A percentile compares a stretch with the other conserved stretches of the same genome.
Conservation (phyloP, 2,113 vertebrate species). For the Argyrosomus japonicus region DNA sequence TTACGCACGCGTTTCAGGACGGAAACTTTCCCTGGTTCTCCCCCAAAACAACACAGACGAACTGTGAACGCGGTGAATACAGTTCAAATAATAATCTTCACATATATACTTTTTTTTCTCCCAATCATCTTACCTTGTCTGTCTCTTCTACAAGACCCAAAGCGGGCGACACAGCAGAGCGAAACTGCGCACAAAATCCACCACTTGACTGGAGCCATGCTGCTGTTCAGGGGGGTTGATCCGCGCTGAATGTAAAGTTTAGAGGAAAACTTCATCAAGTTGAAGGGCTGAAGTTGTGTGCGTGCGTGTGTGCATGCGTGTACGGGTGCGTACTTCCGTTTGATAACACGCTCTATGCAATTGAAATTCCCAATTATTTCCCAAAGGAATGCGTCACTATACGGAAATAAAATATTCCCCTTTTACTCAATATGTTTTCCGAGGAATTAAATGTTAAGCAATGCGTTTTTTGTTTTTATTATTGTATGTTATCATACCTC, state of each 20-base stretch:
- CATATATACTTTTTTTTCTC: rapidly evolving
- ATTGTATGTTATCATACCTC: neutral
- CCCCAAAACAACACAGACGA: neutral
- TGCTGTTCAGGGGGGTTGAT: slow-evolving; percentile 21
- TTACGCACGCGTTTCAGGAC: slow-evolving; percentile 45
- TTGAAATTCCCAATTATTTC: slow-evolving; percentile 39
- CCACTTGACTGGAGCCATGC: slow-evolving; percentile 58
- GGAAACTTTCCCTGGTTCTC: neutral
- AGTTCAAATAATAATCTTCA: neutral
- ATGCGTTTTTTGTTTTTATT: neutral
- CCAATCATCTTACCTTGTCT: slow-evolving; percentile 60
- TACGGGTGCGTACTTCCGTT: slow-evolving; percentile 71
- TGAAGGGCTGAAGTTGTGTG: slow-evolving; percentile 40
- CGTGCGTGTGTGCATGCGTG: neutral
- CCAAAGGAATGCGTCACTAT: neutral
- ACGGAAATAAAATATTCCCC: neutral
- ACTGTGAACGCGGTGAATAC: neutral
- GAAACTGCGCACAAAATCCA: slow-evolving; percentile 60
- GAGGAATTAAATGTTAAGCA: neutral
- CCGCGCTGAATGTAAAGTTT: slow-evolving; percentile 31
- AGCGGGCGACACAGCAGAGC: slow-evolving; percentile 15
- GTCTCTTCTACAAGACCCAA: slow-evolving; percentile 24
- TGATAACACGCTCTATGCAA: slow-evolving; percentile 52
- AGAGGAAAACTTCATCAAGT: slow-evolving; percentile 57
- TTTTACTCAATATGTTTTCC: neutral